Base-by-base conservation (phyloP, 2,113 vertebrate species). In the Calyptommatus sinebrachiatus region DNA sequence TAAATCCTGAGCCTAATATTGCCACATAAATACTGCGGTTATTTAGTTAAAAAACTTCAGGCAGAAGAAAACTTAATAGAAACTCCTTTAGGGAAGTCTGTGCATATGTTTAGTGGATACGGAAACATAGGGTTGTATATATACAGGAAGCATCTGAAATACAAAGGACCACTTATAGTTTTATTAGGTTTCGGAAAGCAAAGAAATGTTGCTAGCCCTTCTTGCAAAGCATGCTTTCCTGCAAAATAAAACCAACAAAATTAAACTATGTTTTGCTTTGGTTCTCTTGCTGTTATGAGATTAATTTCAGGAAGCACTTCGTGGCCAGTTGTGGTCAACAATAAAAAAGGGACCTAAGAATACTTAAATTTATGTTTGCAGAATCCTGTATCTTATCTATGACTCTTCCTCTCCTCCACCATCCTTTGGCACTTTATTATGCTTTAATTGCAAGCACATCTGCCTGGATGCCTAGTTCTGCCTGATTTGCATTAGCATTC, bases 401-500 rank as follows among this genome's bases (percentile, higher is more conserved):
- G 24, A 2, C 31, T 2, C 18, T 29, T 7, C 2, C 45, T n/a
- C 24, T 28, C 45, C 28, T 21, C 62, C 46, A 28, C 12, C 41
- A 41, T n/a, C 12, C 3, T 9, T 81, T 48, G 60, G 12, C 24
- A 45, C 20, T 80, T 74, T 28, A 10, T 46, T 80, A 5, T 50
- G 60, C n/a, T 75, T 61, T 50, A 69, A 72, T 46, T 69, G 60
- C 21, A 63, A 24, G n/a, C 26, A 75, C 35, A 63, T 26, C 50
- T 83, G 50, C 31, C 50, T 35, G 9, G 21, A 8, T 68, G 20
- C 50, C 62, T 73, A 4, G 35, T 41, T 68, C 63, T 69, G 76
- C 71, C 14, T 50, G 71, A 26, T 21, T 78, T 80, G 35, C 26
- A 60, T 78, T 62, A 73, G 76, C 48, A n/a, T 83, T 61, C 63